Evolutionary conservation across 1,140 invertebrate species (phyloP), one percentile per base, ranked within the genome.

Genomic region (Ganaspis sp.): DNA sequence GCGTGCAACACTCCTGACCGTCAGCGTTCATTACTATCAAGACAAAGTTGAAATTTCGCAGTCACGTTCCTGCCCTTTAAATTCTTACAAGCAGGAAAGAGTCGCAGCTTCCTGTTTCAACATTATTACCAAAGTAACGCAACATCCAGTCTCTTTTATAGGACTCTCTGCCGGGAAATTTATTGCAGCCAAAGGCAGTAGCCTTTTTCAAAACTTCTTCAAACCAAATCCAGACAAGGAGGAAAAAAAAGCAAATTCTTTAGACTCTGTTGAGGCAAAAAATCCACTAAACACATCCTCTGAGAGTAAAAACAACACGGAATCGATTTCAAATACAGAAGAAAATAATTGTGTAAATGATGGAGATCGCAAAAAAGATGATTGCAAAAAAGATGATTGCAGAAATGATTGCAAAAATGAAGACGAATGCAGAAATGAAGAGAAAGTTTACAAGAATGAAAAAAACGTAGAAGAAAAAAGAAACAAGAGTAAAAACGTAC

Each of bases 121-220:
- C 75, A 81, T 96, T 81, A 89, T 97, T 21, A 92, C 90, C 78
- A 92, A 92, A 84, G 90, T 91, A 74, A 92, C 91, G 3, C 89
- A 92, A 58, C 92, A 92, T 75, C 92, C 93, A 0, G 93, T 97
- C 17, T 93, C 93, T 74, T 95, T 94, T 87, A 88, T 97, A 9
- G 95, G 95, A 6, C 90, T 97, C 2, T 95, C 95, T 80, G 95
- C 95, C 19, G 93, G 94, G 1, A 97, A 97, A 89, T 97, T 97
- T 91, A 92, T 94, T 83, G 92, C 94, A 78, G 87, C 86, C 54
- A 93, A 93, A 79, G 93, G 94, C 81, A 93, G 90, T 17, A 92
- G 88, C 76, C 93, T 92, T 84, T 94, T 95, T 75, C 85, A 88
- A 21, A 93, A 93, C 81, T 95, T 93, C 85, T 95, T 95, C 81